Conservation (phyloP, 1,140 invertebrate genomes). For the Spodoptera frugiperda region DNA sequence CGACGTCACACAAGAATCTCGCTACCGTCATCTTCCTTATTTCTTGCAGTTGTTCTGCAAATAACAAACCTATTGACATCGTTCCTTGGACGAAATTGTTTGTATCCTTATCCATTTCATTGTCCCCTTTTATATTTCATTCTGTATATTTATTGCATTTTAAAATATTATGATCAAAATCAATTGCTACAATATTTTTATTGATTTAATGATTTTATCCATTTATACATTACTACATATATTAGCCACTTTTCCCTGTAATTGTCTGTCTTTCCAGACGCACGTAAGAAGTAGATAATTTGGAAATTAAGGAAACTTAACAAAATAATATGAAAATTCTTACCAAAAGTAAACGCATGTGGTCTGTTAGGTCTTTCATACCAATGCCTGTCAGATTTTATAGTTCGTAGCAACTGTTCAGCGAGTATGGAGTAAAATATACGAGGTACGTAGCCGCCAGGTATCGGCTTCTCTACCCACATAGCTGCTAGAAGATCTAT, state of each 20-base stretch:
- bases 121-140: no score
- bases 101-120: no score
- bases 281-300: no score
- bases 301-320: no score
- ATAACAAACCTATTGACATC: background rate
- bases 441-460: conserved; percentile 35
- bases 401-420: conserved; percentile 47
- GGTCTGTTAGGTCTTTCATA: conserved; percentile 55
- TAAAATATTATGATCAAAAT: no score
- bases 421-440: conserved; percentile 55
- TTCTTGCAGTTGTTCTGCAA: conserved; percentile 93
- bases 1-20: conserved; percentile 95
- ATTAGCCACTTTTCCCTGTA: no score
- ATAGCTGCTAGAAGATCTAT: conserved; percentile 65
- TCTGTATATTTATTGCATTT: no score
- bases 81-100: no score
- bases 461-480: conserved; percentile 50
- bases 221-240: no score
- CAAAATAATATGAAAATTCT: background rate
- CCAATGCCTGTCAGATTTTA: conserved; percentile 58
- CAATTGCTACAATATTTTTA: no score
- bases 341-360: conserved; percentile 50
- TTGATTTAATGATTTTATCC: no score
- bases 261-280: no score
- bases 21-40: conserved; percentile 94